Evolutionary conservation across 2,888 invertebrate species (phyloP).

Genomic region (Pedicia rivosa): DNA sequence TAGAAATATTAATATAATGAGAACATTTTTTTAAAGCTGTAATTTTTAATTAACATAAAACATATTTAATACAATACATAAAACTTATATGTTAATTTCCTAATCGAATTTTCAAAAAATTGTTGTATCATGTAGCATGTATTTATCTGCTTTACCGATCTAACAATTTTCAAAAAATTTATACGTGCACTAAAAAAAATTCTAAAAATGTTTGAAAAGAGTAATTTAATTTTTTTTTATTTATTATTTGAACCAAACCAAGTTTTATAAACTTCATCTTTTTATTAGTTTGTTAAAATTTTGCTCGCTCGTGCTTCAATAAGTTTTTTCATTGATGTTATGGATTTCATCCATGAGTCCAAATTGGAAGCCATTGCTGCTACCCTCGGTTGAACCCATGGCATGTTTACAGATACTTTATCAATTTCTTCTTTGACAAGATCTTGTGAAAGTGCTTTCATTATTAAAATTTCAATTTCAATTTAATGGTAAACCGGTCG

Average conservation of each 20-base stretch:
- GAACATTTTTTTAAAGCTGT: neutral
- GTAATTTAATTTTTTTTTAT: too few relatives aligned
- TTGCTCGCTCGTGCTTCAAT: constrained; percentile 31
- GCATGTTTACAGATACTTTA: constrained; percentile 65
- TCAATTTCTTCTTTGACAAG: constrained; percentile 90
- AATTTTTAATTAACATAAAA: too few relatives aligned
- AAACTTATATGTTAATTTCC: too few relatives aligned
- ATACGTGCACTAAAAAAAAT: too few relatives aligned
- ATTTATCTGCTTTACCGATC: neutral
- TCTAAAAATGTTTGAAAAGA: too few relatives aligned
- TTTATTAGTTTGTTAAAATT: constrained; percentile 28
- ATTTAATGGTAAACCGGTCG: constrained; percentile 68
- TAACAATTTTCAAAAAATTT: too few relatives aligned
- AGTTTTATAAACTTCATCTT: neutral
- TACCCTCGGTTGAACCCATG: constrained; percentile 64
- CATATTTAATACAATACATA: too few relatives aligned
- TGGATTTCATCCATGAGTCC: constrained; percentile 30
- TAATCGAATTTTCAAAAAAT: too few relatives aligned
- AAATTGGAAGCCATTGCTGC: constrained; percentile 27
- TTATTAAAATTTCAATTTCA: constrained; percentile 87
- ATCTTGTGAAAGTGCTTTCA: constrained; percentile 93
- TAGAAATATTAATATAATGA: neutral
- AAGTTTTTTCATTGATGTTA: constrained; percentile 30
- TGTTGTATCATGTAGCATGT: too few relatives aligned
- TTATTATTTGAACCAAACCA: too few relatives aligned